Conservation (phyloP, 2,888 invertebrate species). For the Allacma fusca region DNA sequence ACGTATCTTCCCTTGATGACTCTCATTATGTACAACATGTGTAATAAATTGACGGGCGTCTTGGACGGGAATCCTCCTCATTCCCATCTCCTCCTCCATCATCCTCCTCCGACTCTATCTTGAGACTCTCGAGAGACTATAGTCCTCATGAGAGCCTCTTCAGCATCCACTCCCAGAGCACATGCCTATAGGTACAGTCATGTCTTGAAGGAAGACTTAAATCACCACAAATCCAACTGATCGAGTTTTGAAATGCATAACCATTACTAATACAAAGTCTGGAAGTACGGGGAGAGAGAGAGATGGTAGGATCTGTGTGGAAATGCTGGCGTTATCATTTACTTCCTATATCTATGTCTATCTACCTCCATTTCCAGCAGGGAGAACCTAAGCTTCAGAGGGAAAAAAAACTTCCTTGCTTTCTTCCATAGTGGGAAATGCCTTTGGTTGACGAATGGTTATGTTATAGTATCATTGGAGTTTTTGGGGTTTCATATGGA, state of each 20-base stretch:
- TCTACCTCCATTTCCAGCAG: too few relatives aligned
- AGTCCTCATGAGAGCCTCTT: too few relatives aligned
- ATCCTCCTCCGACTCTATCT: neutral
- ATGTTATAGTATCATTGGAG: slow-evolving; percentile 25
- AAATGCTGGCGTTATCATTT: neutral
- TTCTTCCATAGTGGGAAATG: slow-evolving; percentile 22
- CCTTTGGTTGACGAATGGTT: slow-evolving; percentile 45
- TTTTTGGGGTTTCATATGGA: slow-evolving; percentile 16
- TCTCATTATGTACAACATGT: slow-evolving; percentile 27
- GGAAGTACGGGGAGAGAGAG: neutral
- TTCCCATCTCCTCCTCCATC: slow-evolving; percentile 12
- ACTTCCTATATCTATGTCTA: neutral
- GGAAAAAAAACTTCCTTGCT: slow-evolving; percentile 7
- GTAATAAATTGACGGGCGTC: slow-evolving; percentile 14
- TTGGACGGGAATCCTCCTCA: slow-evolving; percentile 3
- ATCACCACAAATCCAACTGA: slow-evolving; percentile 12
- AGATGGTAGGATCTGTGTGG: neutral
- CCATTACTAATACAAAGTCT: slow-evolving; percentile 8
- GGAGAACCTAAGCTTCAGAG: too few relatives aligned
- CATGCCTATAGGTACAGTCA: too few relatives aligned
- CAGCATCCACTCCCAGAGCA: too few relatives aligned
- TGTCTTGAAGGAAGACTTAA: neutral
- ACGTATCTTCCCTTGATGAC: slow-evolving; percentile 15
- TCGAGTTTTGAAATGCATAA: neutral
- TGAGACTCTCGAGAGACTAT: too few relatives aligned